A percentile compares a stretch with the other conserved stretches of the same genome.
Evolutionary conservation across 1,140 invertebrate genomes (phyloP).

Genomic region (Diuraphis noxia): DNA sequence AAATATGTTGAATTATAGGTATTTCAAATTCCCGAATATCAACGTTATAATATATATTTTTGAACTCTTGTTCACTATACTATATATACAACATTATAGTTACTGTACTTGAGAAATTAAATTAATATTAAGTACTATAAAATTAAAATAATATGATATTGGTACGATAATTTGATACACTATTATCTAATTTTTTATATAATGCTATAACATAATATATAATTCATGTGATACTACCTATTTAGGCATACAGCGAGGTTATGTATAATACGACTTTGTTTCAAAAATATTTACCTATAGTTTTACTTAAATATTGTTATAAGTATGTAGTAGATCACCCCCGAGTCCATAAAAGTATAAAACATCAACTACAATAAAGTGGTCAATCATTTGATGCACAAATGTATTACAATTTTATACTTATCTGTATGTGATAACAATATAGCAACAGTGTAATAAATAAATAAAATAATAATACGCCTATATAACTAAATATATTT

Average conservation of each 20-base stretch:
- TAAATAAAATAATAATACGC: not conserved
- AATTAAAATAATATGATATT: not conserved
- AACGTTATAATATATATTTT: too few species aligned
- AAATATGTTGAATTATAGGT: not conserved
- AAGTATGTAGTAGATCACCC: not conserved
- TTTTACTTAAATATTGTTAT: not conserved
- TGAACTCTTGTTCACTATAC: too few species aligned
- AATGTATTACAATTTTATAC: not conserved
- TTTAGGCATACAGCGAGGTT: not conserved
- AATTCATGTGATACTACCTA: not conserved
- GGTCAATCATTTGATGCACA: not conserved
- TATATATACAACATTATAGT: too few species aligned
- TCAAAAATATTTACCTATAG: not conserved
- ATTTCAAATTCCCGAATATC: not conserved
- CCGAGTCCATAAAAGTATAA: not conserved
- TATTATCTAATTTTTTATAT: too few species aligned
- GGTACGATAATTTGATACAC: too few species aligned
- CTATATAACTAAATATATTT: not conserved
- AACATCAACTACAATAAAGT: not conserved
- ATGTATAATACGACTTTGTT: not conserved
- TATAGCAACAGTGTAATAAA: too few species aligned
- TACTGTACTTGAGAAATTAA: too few species aligned
- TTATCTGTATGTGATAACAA: not conserved
- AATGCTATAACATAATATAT: too few species aligned
- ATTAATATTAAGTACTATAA: not conserved